A percentile compares a stretch with the other conserved stretches of the same genome.
phyloP scores from a whole-genome alignment of 37 sponge, comb jelly and placozoan species.

The Amphimedon queenslandica region DNA sequence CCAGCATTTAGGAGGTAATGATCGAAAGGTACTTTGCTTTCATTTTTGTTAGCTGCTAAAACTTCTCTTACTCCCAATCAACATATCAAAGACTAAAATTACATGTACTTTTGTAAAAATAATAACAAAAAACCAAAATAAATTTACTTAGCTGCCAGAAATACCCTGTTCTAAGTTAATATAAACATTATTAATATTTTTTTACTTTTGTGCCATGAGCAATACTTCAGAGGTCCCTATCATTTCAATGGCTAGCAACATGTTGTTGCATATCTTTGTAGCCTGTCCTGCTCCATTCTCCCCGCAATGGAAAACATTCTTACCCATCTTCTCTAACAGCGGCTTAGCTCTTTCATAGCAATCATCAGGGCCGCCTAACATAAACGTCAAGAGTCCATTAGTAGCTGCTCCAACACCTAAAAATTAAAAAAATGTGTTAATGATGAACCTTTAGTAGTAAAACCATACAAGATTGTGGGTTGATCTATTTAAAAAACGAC shows the following conservation, averaged over 20 bases:
- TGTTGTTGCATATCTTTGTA: constrained; percentile 96
- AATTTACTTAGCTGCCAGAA: no score
- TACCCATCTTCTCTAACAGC: constrained; percentile 88
- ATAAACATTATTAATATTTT: background rate
- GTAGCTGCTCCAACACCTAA: constrained; percentile 89
- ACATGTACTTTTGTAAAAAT: no score
- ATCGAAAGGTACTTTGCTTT: no score
- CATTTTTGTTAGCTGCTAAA: background rate
- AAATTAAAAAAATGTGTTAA: no score
- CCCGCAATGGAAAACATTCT: constrained; percentile 94
- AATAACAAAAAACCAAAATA: no score
- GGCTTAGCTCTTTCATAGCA: constrained; percentile 66
- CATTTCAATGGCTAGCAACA: constrained; percentile 93
- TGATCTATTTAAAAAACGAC: background rate
- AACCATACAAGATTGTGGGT: background rate
- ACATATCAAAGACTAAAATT: no score
- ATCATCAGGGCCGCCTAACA: constrained; percentile 88
- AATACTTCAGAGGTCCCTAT: constrained; percentile 92
- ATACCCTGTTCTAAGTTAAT: no score
- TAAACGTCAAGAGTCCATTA: constrained; percentile 85
- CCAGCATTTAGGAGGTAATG: no score
- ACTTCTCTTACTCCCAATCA: background rate
- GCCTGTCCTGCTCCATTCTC: constrained; percentile 72
- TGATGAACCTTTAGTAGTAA: no score
- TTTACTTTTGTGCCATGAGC: constrained; percentile 83